phyloP scores from a whole-genome alignment of 2,888 invertebrate species.

The Chorisops tibialis region DNA sequence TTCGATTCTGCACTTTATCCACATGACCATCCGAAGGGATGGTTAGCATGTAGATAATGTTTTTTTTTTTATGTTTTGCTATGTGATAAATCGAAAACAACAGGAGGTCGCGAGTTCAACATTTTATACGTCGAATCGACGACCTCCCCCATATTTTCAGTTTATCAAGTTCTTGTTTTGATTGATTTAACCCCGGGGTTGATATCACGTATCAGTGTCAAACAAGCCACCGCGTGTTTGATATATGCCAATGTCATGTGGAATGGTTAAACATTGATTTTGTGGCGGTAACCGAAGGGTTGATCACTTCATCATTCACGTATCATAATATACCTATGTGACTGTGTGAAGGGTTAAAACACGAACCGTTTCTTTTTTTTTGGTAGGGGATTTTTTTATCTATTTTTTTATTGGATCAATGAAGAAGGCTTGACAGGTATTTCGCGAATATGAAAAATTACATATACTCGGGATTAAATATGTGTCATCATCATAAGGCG shows the following conservation, averaged over 20 bases:
- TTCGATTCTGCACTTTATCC: not conserved
- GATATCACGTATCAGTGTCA: slow-evolving; percentile 28
- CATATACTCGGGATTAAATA: slow-evolving; percentile 10
- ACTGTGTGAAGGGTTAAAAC: slow-evolving; percentile 15
- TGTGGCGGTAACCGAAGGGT: slow-evolving; percentile 26
- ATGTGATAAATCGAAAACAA: slow-evolving; percentile 20
- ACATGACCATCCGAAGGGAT: not conserved
- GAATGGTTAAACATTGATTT: slow-evolving; percentile 29
- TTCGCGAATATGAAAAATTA: slow-evolving; percentile 25
- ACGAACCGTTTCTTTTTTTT: slow-evolving; percentile 10
- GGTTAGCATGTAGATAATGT: slow-evolving; percentile 10
- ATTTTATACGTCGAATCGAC: not conserved
- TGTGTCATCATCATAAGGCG: no score
- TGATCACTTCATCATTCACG: slow-evolving; percentile 23
- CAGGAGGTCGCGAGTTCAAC: slow-evolving; percentile 10
- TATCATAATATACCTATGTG: slow-evolving; percentile 13
- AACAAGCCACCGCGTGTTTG: slow-evolving; percentile 27
- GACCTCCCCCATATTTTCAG: slow-evolving; percentile 5
- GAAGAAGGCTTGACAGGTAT: slow-evolving; percentile 20
- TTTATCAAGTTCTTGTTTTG: slow-evolving; percentile 24
- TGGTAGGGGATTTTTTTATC: slow-evolving; percentile 1
- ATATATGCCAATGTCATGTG: slow-evolving; percentile 26
- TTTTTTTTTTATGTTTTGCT: slow-evolving; percentile 8
- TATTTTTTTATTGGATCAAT: slow-evolving; percentile 9
- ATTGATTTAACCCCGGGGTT: slow-evolving; percentile 25